Percentiles rank a stretch among this genome's conserved stretches.
phyloP scores from a whole-genome alignment of 2,113 vertebrate species.

The Acrocephalus arundinaceus region DNA sequence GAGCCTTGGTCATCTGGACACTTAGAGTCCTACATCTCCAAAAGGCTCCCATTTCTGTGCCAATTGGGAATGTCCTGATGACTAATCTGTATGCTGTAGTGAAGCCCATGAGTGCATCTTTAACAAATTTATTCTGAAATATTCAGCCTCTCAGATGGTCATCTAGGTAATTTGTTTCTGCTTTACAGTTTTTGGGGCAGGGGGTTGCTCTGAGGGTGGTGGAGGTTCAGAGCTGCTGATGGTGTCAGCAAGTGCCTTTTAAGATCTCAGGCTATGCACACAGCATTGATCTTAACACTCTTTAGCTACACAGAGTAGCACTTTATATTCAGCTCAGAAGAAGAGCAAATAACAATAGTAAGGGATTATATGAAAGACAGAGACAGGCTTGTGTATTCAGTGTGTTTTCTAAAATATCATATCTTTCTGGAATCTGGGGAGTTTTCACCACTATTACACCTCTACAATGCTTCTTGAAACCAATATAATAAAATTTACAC shows the following conservation, averaged over 20 bases:
- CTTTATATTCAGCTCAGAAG: not conserved
- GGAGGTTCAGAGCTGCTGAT: not conserved
- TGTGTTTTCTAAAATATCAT: not conserved
- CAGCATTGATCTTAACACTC: not conserved
- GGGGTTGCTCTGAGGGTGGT: not conserved
- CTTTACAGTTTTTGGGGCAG: not conserved
- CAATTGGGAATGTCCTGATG: not conserved
- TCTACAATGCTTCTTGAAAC: not conserved
- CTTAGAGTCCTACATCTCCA: not conserved
- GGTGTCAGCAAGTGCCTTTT: not conserved
- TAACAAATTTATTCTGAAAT: not conserved
- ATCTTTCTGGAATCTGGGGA: not conserved
- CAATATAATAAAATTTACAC: not conserved
- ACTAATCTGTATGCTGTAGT: not conserved
- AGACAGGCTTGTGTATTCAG: not conserved
- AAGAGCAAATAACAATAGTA: slow-evolving; percentile 13
- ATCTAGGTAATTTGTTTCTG: not conserved
- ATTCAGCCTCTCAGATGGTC: not conserved
- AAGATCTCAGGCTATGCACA: not conserved
- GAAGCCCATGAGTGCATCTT: not conserved
- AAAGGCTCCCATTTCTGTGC: not conserved
- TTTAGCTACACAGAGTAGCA: not conserved
- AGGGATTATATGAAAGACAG: not conserved
- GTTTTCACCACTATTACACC: not conserved
- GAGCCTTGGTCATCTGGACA: not conserved